Conservation (phyloP, 1,140 invertebrate genomes). For the Akabosia matsudoensis region DNA sequence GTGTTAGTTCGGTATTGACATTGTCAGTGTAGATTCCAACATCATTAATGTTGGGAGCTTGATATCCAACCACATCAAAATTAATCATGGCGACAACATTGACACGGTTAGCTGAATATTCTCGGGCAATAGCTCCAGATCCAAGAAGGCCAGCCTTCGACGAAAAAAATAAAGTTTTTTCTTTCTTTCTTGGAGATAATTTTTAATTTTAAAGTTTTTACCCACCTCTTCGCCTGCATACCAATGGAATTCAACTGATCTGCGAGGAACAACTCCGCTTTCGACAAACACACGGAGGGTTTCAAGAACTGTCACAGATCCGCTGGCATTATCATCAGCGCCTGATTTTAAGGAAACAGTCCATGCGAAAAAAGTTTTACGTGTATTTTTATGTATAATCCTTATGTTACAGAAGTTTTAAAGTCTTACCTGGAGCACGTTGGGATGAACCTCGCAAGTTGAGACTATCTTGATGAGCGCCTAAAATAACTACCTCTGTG, state of each 20-base stretch:
- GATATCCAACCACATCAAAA: slow-evolving; percentile 20
- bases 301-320: slow-evolving; percentile 13
- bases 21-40: slow-evolving; percentile 22
- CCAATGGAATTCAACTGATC: slow-evolving; percentile 39
- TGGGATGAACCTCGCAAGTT: not conserved
- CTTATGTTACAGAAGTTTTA: not conserved
- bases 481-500: slow-evolving; percentile 24
- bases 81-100: slow-evolving; percentile 27
- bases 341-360: slow-evolving; percentile 9
- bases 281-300: slow-evolving; percentile 25
- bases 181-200: too few species aligned
- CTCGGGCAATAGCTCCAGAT: slow-evolving; percentile 22
- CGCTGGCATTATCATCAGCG: slow-evolving; percentile 31
- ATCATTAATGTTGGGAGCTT: not conserved
- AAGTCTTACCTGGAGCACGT: slow-evolving; percentile 16
- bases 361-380: not conserved
- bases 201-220: too few species aligned
- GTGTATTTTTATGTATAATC: too few species aligned
- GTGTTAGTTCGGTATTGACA: slow-evolving; percentile 1
- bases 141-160: slow-evolving; percentile 18
- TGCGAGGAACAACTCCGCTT: slow-evolving; percentile 21
- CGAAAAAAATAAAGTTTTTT: not conserved
- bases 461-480: slow-evolving; percentile 29
- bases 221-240: slow-evolving; percentile 38
- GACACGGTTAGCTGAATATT: not conserved